A percentile compares a stretch with the other conserved stretches of the same genome.
phyloP scores from a whole-genome alignment of 1,140 invertebrate species.

The Rhynchophorus ferrugineus region DNA sequence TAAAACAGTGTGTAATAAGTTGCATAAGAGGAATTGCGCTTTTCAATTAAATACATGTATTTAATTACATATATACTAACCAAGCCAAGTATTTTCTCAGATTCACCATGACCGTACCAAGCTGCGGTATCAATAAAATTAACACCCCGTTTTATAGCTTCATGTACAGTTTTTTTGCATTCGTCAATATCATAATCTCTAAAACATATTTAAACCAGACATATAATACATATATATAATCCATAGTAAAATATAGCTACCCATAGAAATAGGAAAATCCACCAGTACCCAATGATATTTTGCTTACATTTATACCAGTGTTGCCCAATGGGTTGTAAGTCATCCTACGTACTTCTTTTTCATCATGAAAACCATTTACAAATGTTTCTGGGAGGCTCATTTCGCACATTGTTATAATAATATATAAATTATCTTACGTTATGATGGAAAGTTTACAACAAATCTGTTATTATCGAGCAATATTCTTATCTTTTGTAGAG shows the following conservation, averaged over 20 bases:
- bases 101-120: slow-evolving; percentile 82
- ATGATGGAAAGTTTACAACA: no score
- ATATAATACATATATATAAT: slow-evolving; percentile 4
- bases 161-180: slow-evolving; percentile 59
- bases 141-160: slow-evolving; percentile 68
- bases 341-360: slow-evolving; percentile 48
- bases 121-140: slow-evolving; percentile 90
- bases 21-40: neutral
- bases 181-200: slow-evolving; percentile 52
- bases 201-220: slow-evolving; percentile 21
- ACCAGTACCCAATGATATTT: slow-evolving; percentile 49
- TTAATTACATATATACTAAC: slow-evolving; percentile 41
- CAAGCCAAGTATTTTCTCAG: slow-evolving; percentile 75
- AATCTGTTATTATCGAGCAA: no score
- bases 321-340: slow-evolving; percentile 48
- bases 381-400: slow-evolving; percentile 43
- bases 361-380: slow-evolving; percentile 52
- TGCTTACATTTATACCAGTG: slow-evolving; percentile 51
- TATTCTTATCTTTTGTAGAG: no score
- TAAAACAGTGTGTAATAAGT: slow-evolving; percentile 5
- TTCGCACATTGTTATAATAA: no score
- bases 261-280: slow-evolving; percentile 50
- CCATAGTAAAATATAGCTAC: slow-evolving; percentile 35
- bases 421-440: no score
- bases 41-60: no score